These are phyloP conservation scores for Eulemur rubriventer DNA, from an alignment of 2,797 vertebrate genomes.

Conservation along the genomic window DNA sequence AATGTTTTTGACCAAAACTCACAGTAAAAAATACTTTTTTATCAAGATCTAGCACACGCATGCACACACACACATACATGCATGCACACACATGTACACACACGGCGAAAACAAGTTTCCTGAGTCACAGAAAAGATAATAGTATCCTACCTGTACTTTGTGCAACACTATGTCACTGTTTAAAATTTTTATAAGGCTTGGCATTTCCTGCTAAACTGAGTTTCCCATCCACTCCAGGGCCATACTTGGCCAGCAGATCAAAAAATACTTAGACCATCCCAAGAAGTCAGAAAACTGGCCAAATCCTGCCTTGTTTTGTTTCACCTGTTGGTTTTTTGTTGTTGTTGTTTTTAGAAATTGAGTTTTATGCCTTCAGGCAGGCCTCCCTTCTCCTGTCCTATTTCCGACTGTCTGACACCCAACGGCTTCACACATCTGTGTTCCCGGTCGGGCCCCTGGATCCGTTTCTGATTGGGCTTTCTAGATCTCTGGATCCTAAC, in stretches of 20 bases:
- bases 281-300: conserved; percentile 10
- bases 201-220: neutral
- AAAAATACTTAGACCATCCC: conserved; percentile 23
- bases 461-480: neutral
- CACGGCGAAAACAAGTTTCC: neutral
- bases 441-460: neutral
- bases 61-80: neutral
- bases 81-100: neutral
- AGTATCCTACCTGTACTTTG: neutral
- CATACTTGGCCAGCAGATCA: neutral
- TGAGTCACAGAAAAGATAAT: neutral
- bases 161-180: neutral
- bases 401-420: neutral
- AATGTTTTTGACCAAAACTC: neutral
- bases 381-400: neutral
- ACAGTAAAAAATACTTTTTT: neutral
- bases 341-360: neutral
- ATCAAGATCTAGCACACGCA: neutral
- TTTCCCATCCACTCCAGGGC: neutral
- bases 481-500: neutral
- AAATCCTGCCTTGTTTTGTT: neutral
- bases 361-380: neutral
- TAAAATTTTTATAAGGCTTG: neutral
- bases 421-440: neutral
- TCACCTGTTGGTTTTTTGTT: neutral